These are phyloP conservation scores for Catostylus mosaicus DNA, from an alignment of 30 jellyfish, hydroid and myxozoan species.

Conservation along the genomic window DNA sequence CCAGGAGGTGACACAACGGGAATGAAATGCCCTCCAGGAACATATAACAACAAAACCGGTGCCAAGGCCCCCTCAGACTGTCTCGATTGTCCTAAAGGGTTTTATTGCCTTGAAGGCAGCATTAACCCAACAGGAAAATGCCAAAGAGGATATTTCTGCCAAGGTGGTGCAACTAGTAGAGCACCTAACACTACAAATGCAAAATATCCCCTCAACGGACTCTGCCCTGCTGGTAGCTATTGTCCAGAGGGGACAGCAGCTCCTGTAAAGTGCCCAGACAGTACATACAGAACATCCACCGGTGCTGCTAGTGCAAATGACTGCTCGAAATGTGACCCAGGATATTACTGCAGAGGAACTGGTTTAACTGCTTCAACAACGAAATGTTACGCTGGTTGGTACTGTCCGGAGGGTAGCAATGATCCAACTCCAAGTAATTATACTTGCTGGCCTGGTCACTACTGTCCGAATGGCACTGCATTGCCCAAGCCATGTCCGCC, in stretches of 20 bases:
- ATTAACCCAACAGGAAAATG: slow-evolving; percentile 85
- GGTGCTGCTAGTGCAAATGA: slow-evolving; percentile 83
- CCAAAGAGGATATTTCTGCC: slow-evolving; percentile 87
- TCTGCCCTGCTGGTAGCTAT: slow-evolving; percentile 86
- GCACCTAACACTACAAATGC: slow-evolving; percentile 81
- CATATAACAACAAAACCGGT: slow-evolving; percentile 90
- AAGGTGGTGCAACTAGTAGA: slow-evolving; percentile 80
- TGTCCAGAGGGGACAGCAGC: slow-evolving; percentile 94
- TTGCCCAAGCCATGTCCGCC: slow-evolving; percentile 76
- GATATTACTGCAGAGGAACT: slow-evolving; percentile 78
- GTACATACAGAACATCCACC: slow-evolving; percentile 69
- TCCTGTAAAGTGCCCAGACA: slow-evolving; percentile 86
- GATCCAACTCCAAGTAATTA: slow-evolving; percentile 80
- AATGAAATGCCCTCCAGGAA: slow-evolving; percentile 92
- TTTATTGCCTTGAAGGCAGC: slow-evolving; percentile 86
- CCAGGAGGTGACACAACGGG: slow-evolving; percentile 83
- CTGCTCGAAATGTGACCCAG: slow-evolving; percentile 90
- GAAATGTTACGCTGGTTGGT: slow-evolving; percentile 91
- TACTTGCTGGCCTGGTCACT: slow-evolving; percentile 94
- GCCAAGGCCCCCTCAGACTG: slow-evolving; percentile 63
- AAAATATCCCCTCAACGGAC: slow-evolving; percentile 77
- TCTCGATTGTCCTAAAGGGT: slow-evolving; percentile 82
- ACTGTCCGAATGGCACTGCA: slow-evolving; percentile 94
- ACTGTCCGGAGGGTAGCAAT: slow-evolving; percentile 84
- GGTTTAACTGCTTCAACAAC: slow-evolving; percentile 84